These are phyloP conservation scores for Hydra vulgaris DNA, from an alignment of 30 jellyfish, hydroid and myxozoan genomes.

Conservation along the genomic window DNA sequence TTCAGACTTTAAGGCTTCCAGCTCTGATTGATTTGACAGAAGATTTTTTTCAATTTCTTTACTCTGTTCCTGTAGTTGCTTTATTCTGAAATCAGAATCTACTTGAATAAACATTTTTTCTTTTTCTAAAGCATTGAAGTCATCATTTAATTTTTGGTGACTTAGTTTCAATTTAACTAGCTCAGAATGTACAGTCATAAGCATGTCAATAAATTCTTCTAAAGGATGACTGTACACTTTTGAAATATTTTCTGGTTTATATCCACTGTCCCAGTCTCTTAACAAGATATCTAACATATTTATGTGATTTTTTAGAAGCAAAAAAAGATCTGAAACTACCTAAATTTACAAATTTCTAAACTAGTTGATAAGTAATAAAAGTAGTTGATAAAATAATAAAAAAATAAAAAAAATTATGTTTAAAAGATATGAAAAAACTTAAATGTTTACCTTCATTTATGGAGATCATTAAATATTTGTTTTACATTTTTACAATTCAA, in stretches of 20 bases:
- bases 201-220: neutral
- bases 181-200: constrained; percentile 2
- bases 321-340: neutral
- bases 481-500: no score
- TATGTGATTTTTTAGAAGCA: neutral
- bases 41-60: neutral
- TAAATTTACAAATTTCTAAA: no score
- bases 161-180: constrained; percentile 1
- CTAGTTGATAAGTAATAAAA: no score
- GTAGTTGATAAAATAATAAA: no score
- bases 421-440: no score
- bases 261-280: neutral
- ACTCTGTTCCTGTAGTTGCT: constrained; percentile 7
- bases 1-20: neutral
- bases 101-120: neutral
- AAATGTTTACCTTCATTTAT: no score
- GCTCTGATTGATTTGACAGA: neutral
- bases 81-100: constrained; percentile 3
- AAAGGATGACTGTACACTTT: neutral
- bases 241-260: neutral
- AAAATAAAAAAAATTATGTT: no score
- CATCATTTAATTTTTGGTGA: neutral
- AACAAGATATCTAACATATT: neutral
- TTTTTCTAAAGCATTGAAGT: neutral
- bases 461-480: neutral